Percentiles rank a stretch among this genome's conserved stretches.
phyloP scores from a whole-genome alignment of 2,797 vertebrate genomes.

The Sebastiscus albofasciatus region DNA sequence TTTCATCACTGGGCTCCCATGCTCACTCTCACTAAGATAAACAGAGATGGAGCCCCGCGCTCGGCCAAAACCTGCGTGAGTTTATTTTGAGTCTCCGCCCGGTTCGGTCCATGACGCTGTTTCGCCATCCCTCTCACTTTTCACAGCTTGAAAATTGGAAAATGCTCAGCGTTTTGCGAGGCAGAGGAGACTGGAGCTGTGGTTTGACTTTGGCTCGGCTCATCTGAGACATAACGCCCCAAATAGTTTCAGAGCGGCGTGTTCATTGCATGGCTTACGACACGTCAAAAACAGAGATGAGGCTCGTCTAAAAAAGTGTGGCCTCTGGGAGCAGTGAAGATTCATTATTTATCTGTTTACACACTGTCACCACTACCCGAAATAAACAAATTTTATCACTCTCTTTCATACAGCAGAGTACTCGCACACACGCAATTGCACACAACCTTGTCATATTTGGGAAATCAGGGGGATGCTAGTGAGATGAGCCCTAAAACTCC shows the following conservation, averaged over 20 bases:
- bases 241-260: constrained; percentile 73
- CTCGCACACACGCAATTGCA: constrained; percentile 23
- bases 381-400: constrained; percentile 58
- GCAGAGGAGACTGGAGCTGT: constrained; percentile 67
- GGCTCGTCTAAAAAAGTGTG: constrained; percentile 52
- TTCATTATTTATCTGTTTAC: constrained; percentile 80
- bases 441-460: constrained; percentile 52
- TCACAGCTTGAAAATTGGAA: constrained; percentile 80
- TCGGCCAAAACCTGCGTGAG: constrained; percentile 72
- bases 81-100: constrained; percentile 82
- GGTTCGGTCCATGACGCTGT: constrained; percentile 79
- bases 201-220: constrained; percentile 71
- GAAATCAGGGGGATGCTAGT: constrained; percentile 38
- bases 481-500: constrained; percentile 70
- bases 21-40: constrained; percentile 80
- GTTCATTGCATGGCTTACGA: constrained; percentile 64
- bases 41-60: constrained; percentile 74
- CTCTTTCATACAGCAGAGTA: constrained; percentile 30
- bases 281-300: constrained; percentile 67
- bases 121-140: constrained; percentile 78
- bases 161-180: constrained; percentile 66
- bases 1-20: constrained; percentile 82
- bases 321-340: constrained; percentile 58
- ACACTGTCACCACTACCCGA: constrained; percentile 55
- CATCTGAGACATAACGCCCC: constrained; percentile 74